These are phyloP conservation scores for Bufo bufo DNA, from an alignment of 2,113 vertebrate genomes.

Conservation along the genomic window DNA sequence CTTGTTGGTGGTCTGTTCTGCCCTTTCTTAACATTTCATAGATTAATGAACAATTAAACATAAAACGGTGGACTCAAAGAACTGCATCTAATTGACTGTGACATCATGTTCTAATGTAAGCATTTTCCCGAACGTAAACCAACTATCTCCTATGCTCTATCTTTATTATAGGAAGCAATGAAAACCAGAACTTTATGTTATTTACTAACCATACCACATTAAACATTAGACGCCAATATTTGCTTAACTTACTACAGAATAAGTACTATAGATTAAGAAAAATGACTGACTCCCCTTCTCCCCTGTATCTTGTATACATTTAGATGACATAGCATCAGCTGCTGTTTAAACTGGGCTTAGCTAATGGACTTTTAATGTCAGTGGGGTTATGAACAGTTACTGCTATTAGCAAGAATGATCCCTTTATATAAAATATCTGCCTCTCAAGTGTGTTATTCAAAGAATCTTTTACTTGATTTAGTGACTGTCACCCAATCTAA, in stretches of 20 bases:
- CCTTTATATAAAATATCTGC: constrained; percentile 77
- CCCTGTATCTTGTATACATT: constrained; percentile 72
- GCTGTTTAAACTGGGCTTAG: constrained; percentile 84
- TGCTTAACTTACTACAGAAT: constrained; percentile 71
- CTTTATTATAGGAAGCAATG: constrained; percentile 13
- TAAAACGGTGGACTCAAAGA: constrained; percentile 3
- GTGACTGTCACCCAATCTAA: constrained; percentile 78
- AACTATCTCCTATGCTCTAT: constrained; percentile 21
- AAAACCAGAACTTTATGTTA: constrained; percentile 56
- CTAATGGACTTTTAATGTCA: constrained; percentile 91
- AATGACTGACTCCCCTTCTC: constrained; percentile 69
- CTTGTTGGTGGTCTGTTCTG: constrained; percentile 39
- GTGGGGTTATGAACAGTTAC: constrained; percentile 75
- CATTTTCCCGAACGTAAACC: constrained; percentile 30
- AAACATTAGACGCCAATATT: constrained; percentile 63
- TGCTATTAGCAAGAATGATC: constrained; percentile 75
- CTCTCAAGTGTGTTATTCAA: constrained; percentile 79
- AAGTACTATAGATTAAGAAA: constrained; percentile 67
- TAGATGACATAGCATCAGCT: constrained; percentile 84
- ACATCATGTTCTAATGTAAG: constrained; percentile 42
- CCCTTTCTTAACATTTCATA: constrained; percentile 15
- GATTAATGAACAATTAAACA: constrained; percentile 49
- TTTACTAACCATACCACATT: constrained; percentile 68
- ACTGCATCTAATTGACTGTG: constrained; percentile 36
- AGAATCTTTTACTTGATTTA: constrained; percentile 80